These are phyloP conservation scores for Spodoptera frugiperda DNA, from an alignment of 1,140 invertebrate genomes.

Conservation along the genomic window DNA sequence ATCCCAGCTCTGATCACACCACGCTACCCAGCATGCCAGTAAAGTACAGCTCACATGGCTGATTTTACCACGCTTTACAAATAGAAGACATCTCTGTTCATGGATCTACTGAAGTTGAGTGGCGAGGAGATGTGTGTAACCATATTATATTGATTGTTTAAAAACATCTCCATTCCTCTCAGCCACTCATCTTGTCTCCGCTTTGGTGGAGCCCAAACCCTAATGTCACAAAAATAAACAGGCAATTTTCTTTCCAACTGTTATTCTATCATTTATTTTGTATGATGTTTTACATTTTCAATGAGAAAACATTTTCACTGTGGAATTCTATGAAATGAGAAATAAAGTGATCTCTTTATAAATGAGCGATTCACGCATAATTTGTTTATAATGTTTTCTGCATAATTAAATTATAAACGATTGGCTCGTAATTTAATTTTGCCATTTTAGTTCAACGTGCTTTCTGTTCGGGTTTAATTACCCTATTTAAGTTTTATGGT, in stretches of 20 bases:
- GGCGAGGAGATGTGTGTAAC: too few species aligned
- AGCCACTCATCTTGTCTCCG: too few species aligned
- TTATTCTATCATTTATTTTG: neutral
- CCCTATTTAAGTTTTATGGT: neutral
- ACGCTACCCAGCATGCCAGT: too few species aligned
- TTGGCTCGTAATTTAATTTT: neutral
- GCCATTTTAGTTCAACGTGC: neutral
- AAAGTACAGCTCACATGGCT: too few species aligned
- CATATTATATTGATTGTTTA: too few species aligned
- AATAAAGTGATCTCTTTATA: neutral
- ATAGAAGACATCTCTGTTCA: neutral
- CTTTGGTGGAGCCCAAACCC: neutral
- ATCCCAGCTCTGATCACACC: too few species aligned
- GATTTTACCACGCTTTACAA: neutral
- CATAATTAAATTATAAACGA: conserved; percentile 1
- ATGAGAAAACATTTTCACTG: neutral
- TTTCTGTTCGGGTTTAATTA: neutral
- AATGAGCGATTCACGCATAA: neutral
- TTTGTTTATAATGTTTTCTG: too few species aligned
- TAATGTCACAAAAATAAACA: neutral
- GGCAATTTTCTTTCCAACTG: neutral
- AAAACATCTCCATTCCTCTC: too few species aligned
- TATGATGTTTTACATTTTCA: neutral
- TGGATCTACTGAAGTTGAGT: too few species aligned
- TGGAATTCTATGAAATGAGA: neutral